These are phyloP conservation scores for Stegodyphus dumicola DNA, from an alignment of 1,140 invertebrate genomes.

Conservation along the genomic window DNA sequence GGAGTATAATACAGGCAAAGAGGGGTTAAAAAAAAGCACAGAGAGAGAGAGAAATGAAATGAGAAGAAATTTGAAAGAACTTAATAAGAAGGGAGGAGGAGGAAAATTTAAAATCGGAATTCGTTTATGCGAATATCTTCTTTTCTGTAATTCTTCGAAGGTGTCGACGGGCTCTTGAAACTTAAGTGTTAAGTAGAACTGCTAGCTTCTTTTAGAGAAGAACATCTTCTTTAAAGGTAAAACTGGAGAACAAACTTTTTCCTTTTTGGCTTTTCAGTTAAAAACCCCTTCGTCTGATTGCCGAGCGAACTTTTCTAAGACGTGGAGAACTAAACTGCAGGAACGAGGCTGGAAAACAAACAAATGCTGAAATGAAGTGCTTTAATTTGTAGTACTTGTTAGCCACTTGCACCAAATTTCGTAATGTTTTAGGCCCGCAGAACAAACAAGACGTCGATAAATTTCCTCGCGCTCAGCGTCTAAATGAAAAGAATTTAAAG, in stretches of 20 bases:
- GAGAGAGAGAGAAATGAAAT: too few species aligned
- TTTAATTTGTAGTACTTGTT: slow-evolving; percentile 48
- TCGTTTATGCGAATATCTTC: slow-evolving; percentile 28
- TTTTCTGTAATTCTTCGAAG: slow-evolving; percentile 47
- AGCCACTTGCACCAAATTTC: slow-evolving; percentile 43
- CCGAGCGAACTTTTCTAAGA: slow-evolving; percentile 10
- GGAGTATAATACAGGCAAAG: too few species aligned
- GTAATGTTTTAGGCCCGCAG: slow-evolving; percentile 31
- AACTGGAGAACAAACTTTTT: background rate
- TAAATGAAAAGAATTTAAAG: slow-evolving; percentile 51
- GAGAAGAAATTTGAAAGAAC: background rate
- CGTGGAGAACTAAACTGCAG: slow-evolving; percentile 1
- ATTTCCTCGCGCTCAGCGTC: background rate
- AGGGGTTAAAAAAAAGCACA: too few species aligned
- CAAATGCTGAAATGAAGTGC: slow-evolving; percentile 33
- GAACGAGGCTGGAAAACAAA: slow-evolving; percentile 1
- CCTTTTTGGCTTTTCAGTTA: background rate
- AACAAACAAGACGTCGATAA: slow-evolving; percentile 42
- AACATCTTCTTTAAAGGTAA: background rate
- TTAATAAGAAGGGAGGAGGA: slow-evolving; percentile 4
- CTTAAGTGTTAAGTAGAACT: slow-evolving; percentile 24
- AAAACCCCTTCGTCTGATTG: background rate
- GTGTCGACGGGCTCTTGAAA: slow-evolving; percentile 33
- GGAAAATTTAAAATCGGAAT: slow-evolving; percentile 42
- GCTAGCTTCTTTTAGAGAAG: slow-evolving; percentile 2